A percentile compares a stretch with the other conserved stretches of the same genome.
Evolutionary conservation across 2,888 invertebrate genomes (phyloP).

Genomic region (Andricus curvator): DNA sequence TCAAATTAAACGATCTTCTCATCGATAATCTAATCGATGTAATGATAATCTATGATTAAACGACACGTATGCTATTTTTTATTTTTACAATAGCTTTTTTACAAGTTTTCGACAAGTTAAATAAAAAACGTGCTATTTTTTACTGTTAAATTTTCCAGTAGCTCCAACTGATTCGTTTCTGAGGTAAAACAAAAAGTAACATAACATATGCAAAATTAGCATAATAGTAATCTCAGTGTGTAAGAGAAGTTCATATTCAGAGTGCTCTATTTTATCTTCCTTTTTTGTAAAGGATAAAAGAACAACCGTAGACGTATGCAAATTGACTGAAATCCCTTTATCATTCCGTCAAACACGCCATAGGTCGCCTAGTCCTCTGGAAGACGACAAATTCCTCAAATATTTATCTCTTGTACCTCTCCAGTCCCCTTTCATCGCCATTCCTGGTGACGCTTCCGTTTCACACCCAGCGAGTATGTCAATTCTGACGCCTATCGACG

Average conservation of each 20-base stretch:
- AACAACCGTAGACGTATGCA: conserved; percentile 55
- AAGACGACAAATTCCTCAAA: conserved; percentile 76
- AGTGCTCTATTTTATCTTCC: neutral
- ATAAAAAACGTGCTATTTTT: too few relatives aligned
- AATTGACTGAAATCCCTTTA: conserved; percentile 75
- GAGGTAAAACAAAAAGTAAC: too few relatives aligned
- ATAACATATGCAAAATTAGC: too few relatives aligned
- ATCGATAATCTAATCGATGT: too few relatives aligned
- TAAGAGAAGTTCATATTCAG: neutral
- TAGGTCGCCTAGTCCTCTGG: conserved; percentile 64
- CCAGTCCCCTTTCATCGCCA: conserved; percentile 53
- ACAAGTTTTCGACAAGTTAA: too few relatives aligned
- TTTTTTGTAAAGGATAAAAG: conserved; percentile 10
- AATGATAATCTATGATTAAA: too few relatives aligned
- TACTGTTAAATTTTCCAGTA: too few relatives aligned
- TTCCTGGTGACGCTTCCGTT: conserved; percentile 69
- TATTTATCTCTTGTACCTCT: conserved; percentile 72
- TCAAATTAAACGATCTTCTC: too few relatives aligned
- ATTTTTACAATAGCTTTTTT: too few relatives aligned
- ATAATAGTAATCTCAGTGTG: neutral
- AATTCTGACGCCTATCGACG: conserved; percentile 75
- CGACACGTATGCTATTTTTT: too few relatives aligned
- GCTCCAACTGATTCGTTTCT: too few relatives aligned
- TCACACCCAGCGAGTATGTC: conserved; percentile 72
- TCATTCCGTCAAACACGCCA: conserved; percentile 71